Percentiles rank a stretch among this genome's conserved stretches.
These are phyloP conservation scores for Macaca fascicularis DNA, from an alignment of 2,113 vertebrate genomes.

Conservation along the genomic window DNA sequence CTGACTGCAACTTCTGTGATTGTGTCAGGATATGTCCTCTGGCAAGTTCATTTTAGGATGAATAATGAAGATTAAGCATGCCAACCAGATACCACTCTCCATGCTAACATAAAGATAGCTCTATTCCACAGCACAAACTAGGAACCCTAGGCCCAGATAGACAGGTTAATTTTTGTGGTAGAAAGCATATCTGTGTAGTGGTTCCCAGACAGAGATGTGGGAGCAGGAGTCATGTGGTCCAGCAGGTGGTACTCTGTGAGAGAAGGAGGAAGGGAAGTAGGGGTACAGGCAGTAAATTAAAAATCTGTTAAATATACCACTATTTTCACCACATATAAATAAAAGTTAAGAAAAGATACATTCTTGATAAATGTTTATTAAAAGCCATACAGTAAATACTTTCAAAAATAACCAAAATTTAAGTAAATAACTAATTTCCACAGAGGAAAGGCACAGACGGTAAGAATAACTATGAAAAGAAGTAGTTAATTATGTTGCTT, in stretches of 20 bases:
- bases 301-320: not conserved
- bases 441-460: not conserved
- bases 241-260: not conserved
- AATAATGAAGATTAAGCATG: not conserved
- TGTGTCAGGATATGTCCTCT: not conserved
- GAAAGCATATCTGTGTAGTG: not conserved
- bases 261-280: not conserved
- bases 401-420: not conserved
- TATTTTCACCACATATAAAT: not conserved
- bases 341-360: not conserved
- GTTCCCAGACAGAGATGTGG: not conserved
- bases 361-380: conserved; percentile 20
- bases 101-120: not conserved
- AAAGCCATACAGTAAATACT: not conserved
- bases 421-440: not conserved
- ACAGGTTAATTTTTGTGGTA: not conserved
- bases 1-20: not conserved
- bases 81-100: not conserved
- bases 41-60: not conserved
- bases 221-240: not conserved
- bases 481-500: not conserved
- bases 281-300: not conserved
- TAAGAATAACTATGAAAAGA: not conserved
- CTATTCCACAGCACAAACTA: not conserved
- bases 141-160: not conserved